Base-by-base conservation (phyloP, 2,113 vertebrate genomes). In the Gnathonemus longibarbis region DNA sequence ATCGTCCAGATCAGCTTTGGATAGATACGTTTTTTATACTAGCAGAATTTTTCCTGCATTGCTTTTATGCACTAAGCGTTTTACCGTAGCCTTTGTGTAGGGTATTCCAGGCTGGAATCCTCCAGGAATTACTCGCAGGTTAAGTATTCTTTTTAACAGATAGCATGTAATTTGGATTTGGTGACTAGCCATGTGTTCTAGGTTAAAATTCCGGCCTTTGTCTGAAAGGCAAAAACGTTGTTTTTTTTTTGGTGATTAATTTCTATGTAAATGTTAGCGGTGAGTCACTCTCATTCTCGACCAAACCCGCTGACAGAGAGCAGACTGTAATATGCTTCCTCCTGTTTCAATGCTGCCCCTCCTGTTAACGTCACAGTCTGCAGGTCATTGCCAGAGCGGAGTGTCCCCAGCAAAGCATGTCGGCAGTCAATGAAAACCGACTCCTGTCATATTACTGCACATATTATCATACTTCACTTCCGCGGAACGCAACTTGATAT, bases 361-460 rank as follows among this genome's bases (percentile, higher is more conserved):
- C 53, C 88, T 83, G 83, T 89, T 89, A 91, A 89, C 89, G 90
- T 91, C 88, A 91, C 58, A 53, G 56, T 89, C 88, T 77, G 49
- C 42, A 35, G 58, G 53, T 74, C 84, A 48, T 87, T 91, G 88
- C 62, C 90, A 85, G 39, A 85, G 77, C 27, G 31, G 85, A 89
- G 66, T 24, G 84, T 89, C 88, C 90, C 62, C 39, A 83, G 48
- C 48, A 58, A 88, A 52, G 66, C 35, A 46, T 74, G 85, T 86
- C 62, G 45, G 56, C 58, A 52, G 80, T 70, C 88, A 77, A 89
- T 89, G 88, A 89, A 91, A 91, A 91, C 90, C 77, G 89, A 91
- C 88, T 87, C 88, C 53, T 90, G 90, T 90, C 88, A 89, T 86
- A 87, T 91, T 83, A 91, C 56, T n/a, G 21, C 21, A 19, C 74